These are phyloP conservation scores for Nephrotoma guestfalica DNA, from an alignment of 2,888 invertebrate species.

Conservation along the genomic window DNA sequence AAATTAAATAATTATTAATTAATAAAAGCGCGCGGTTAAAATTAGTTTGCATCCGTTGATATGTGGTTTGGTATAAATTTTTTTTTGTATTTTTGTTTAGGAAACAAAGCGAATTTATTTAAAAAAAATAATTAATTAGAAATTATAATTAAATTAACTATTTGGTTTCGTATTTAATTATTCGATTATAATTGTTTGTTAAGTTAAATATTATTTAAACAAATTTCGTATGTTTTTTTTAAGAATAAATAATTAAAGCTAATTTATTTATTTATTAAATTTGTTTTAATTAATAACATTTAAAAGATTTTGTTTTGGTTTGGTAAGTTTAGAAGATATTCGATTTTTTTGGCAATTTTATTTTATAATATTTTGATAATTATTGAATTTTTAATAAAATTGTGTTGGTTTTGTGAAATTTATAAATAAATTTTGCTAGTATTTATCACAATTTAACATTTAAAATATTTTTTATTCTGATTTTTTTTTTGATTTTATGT, in stretches of 20 bases:
- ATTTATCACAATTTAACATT: neutral
- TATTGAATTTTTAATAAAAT: neutral
- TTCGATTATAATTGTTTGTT: neutral
- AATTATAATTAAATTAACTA: neutral
- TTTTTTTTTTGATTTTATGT: neutral
- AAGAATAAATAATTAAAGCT: neutral
- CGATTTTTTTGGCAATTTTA: neutral
- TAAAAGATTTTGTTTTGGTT: neutral
- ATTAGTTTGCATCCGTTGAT: neutral
- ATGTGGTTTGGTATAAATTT: neutral
- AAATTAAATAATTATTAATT: neutral
- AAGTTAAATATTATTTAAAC: neutral
- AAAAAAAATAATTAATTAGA: neutral
- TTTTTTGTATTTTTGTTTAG: neutral
- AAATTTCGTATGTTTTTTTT: neutral
- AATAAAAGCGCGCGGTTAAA: neutral
- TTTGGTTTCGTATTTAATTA: neutral
- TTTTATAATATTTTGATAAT: neutral
- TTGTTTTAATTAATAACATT: neutral
- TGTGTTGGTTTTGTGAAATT: neutral
- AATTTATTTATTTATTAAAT: neutral
- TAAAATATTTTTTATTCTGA: neutral
- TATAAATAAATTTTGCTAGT: neutral
- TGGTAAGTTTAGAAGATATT: neutral
- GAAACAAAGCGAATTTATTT: neutral